Conservation (phyloP, 2,888 invertebrate species). For the Eulithis prunata region DNA sequence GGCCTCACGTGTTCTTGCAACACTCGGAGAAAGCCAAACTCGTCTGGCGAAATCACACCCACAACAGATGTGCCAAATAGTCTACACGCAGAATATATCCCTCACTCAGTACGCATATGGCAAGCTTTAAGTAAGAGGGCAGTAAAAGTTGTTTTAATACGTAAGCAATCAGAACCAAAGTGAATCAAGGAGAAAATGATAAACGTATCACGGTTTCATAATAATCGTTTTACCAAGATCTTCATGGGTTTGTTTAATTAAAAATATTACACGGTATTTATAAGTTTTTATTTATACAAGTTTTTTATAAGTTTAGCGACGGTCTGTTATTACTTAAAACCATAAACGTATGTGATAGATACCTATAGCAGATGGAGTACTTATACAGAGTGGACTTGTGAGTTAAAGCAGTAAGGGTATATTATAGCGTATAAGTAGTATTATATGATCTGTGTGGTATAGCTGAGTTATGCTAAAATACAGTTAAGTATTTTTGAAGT, state of each 20-base stretch:
- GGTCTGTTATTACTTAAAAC: background rate
- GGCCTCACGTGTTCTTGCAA: conserved; percentile 59
- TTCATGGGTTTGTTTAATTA: conserved; percentile 11
- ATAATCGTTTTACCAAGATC: conserved; percentile 9
- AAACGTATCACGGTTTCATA: conserved; percentile 20
- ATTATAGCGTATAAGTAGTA: no score
- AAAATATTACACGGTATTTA: conserved; percentile 14
- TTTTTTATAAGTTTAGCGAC: conserved; percentile 11
- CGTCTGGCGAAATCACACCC: conserved; percentile 81
- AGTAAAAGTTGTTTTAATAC: conserved; percentile 73
- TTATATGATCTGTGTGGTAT: no score
- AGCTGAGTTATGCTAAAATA: no score
- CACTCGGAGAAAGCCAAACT: conserved; percentile 75
- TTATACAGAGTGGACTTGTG: no score
- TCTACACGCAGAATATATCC: conserved; percentile 54
- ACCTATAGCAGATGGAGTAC: no score
- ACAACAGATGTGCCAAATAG: conserved; percentile 77
- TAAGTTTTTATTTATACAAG: background rate
- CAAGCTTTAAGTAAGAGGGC: conserved; percentile 54
- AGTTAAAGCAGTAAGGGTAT: no score
- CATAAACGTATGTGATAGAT: background rate
- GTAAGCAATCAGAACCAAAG: conserved; percentile 43
- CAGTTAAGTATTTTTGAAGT: no score
- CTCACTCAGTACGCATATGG: conserved; percentile 56
- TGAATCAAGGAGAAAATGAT: conserved; percentile 47